phyloP scores from a whole-genome alignment of 2,888 invertebrate genomes.

The Notocelia uddmanniana region DNA sequence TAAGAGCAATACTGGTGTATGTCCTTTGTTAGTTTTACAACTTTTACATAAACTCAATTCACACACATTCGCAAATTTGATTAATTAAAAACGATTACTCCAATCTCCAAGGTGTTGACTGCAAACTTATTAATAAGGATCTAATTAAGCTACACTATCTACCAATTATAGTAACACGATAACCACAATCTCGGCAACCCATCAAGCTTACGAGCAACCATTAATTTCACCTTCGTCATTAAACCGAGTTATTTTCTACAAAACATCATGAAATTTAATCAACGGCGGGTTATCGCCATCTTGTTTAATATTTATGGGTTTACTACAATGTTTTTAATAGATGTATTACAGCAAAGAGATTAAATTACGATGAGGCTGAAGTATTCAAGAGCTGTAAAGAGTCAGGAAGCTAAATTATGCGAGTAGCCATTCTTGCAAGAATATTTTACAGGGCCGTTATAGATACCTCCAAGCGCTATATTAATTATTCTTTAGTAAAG shows the following conservation, averaged over 20 bases:
- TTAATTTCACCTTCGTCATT: conserved; percentile 20
- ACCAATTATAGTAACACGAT: conserved; percentile 23
- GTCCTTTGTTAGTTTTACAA: too few species aligned
- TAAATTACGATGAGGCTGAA: not conserved
- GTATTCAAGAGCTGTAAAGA: not conserved
- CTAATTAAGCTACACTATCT: conserved; percentile 27
- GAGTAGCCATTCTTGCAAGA: too few species aligned
- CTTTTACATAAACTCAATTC: not conserved
- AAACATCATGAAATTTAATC: conserved; percentile 30
- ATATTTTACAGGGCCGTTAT: too few species aligned
- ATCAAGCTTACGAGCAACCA: conserved; percentile 17
- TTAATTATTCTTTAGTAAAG: too few species aligned
- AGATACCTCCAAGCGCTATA: too few species aligned
- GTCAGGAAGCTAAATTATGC: not conserved
- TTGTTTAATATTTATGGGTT: conserved; percentile 12
- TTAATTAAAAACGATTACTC: conserved; percentile 23
- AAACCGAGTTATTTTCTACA: conserved; percentile 24
- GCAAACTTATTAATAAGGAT: conserved; percentile 44
- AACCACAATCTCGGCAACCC: conserved; percentile 22
- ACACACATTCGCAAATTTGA: not conserved
- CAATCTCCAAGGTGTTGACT: conserved; percentile 54
- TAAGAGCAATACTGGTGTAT: too few species aligned
- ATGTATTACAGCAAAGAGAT: not conserved
- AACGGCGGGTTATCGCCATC: conserved; percentile 12
- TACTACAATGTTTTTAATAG: conserved; percentile 24